These are phyloP conservation scores for Lochmaea capreae DNA, from an alignment of 2,888 invertebrate species.

Conservation along the genomic window DNA sequence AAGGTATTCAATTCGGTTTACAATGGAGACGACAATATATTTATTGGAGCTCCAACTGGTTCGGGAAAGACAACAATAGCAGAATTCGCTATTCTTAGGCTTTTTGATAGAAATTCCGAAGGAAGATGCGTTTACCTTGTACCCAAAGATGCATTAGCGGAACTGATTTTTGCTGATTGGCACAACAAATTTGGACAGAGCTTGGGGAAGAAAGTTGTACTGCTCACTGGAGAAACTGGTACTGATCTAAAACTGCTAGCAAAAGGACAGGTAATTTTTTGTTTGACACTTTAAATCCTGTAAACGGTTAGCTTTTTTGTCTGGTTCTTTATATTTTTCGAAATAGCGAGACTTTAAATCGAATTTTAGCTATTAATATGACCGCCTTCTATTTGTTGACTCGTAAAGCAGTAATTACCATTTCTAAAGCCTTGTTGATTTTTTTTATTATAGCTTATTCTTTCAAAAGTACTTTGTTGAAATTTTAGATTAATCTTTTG, in stretches of 20 bases:
- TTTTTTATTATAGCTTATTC: too few species aligned
- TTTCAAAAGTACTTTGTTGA: too few species aligned
- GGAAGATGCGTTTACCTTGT: slow-evolving; percentile 94
- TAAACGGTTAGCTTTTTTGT: too few species aligned
- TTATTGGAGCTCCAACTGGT: slow-evolving; percentile 93
- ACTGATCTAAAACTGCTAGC: slow-evolving; percentile 94
- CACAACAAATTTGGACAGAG: slow-evolving; percentile 84
- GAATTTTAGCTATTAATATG: too few species aligned
- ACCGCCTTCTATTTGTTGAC: too few species aligned
- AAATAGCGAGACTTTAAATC: too few species aligned
- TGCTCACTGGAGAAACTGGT: slow-evolving; percentile 96
- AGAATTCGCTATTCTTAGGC: slow-evolving; percentile 92
- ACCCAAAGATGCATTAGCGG: slow-evolving; percentile 91
- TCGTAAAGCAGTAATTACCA: too few species aligned
- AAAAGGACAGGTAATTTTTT: slow-evolving; percentile 78
- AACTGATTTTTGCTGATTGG: slow-evolving; percentile 92
- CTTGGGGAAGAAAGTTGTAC: slow-evolving; percentile 87
- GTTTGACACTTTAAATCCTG: too few species aligned
- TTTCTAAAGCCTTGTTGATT: too few species aligned
- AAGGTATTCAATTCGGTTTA: slow-evolving; percentile 93
- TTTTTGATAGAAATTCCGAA: slow-evolving; percentile 80
- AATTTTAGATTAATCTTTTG: too few species aligned
- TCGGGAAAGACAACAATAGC: slow-evolving; percentile 95
- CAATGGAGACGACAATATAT: slow-evolving; percentile 98
- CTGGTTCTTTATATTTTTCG: too few species aligned